phyloP scores from a whole-genome alignment of 2,888 invertebrate genomes.

The Polia nebulosa region DNA sequence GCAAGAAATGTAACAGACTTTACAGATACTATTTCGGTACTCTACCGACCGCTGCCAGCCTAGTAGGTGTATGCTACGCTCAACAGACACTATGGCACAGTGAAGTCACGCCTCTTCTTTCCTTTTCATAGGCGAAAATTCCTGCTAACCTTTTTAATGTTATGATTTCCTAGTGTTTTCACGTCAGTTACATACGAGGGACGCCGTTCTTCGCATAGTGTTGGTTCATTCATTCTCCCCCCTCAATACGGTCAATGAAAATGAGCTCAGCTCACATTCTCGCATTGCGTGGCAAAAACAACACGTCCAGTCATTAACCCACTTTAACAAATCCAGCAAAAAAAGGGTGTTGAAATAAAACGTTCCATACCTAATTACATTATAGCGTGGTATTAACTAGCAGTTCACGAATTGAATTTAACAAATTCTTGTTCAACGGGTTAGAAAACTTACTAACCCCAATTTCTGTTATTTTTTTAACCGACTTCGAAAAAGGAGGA shows the following conservation, averaged over 20 bases:
- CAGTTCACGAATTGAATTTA: background rate
- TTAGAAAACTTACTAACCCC: background rate
- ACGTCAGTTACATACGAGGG: conserved; percentile 82
- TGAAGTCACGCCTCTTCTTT: conserved; percentile 46
- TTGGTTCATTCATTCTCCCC: conserved; percentile 63
- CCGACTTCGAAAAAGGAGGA: no score
- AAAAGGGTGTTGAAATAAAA: conserved; percentile 7
- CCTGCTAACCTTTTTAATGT: conserved; percentile 56
- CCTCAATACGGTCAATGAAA: conserved; percentile 49
- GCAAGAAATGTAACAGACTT: background rate
- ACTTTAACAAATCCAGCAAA: background rate
- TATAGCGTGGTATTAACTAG: background rate
- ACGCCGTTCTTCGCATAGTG: conserved; percentile 75
- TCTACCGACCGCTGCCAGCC: conserved; percentile 42
- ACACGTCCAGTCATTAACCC: background rate
- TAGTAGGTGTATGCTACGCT: conserved; percentile 63
- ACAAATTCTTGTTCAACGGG: background rate
- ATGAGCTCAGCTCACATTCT: conserved; percentile 14
- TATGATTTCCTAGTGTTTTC: conserved; percentile 79
- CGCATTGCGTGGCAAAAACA: conserved; percentile 21
- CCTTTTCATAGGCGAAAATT: conserved; percentile 64
- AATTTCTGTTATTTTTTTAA: background rate
- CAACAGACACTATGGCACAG: conserved; percentile 65
- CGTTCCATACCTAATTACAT: background rate
- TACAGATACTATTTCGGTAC: conserved; percentile 24